A percentile compares a stretch with the other conserved stretches of the same genome.
phyloP scores from a whole-genome alignment of 2,888 invertebrate genomes.

The Anorthoa munda region DNA sequence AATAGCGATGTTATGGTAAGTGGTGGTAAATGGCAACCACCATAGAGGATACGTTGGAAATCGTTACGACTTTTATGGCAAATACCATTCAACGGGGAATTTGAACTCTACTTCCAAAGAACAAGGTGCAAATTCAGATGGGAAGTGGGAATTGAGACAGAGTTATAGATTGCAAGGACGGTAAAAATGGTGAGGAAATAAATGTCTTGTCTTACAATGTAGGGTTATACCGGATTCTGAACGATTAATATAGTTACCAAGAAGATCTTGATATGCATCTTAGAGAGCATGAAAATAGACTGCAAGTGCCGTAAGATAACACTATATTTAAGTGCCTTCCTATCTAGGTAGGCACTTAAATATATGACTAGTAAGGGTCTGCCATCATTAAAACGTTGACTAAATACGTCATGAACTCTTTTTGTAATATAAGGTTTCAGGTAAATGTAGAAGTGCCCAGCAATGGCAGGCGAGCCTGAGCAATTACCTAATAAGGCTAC shows the following conservation, averaged over 20 bases:
- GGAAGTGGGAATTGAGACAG: background rate
- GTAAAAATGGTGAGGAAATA: slow-evolving; percentile 51
- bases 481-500: no score
- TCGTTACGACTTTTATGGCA: slow-evolving; percentile 30
- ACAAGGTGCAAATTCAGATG: slow-evolving; percentile 7
- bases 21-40: slow-evolving; percentile 33
- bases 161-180: slow-evolving; percentile 3
- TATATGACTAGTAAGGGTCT: background rate
- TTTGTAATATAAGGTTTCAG: no score
- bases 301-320: background rate
- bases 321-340: no score
- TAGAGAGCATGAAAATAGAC: background rate
- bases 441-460: no score
- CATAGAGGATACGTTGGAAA: slow-evolving; percentile 31
- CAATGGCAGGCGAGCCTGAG: no score
- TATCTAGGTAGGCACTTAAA: background rate
- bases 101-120: background rate
- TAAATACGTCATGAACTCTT: no score
- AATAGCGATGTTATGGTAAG: slow-evolving; percentile 29
- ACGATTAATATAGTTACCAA: background rate
- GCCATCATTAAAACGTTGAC: no score
- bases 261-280: slow-evolving; percentile 26
- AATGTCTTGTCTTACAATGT: slow-evolving; percentile 29
- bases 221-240: slow-evolving; percentile 6
- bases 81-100: background rate